Conservation (phyloP, 2,113 vertebrate genomes). For the Peromyscus polionotus region DNA sequence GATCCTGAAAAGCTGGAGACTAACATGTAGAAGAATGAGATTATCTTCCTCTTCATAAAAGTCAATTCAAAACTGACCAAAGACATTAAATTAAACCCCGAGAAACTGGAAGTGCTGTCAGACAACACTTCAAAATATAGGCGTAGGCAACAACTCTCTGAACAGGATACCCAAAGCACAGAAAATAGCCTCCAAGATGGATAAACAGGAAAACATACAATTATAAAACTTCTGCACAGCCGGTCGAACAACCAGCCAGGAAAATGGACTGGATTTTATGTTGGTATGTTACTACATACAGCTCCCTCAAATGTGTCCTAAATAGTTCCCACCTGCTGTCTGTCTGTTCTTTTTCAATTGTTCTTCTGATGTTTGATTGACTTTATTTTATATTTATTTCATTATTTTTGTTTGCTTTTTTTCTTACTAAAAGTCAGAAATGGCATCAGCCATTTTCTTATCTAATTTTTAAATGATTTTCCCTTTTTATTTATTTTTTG, state of each 20-base stretch:
- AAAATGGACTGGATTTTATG: neutral
- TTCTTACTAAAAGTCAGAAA: conserved; percentile 8
- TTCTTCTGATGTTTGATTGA: neutral
- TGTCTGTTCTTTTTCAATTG: neutral
- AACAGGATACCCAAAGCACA: neutral
- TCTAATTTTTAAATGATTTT: neutral
- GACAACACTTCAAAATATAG: neutral
- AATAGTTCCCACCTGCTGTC: neutral
- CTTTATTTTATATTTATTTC: neutral
- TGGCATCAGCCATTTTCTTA: neutral
- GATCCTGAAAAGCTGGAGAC: neutral
- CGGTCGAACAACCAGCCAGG: neutral
- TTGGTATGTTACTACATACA: neutral
- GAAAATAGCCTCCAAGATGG: neutral
- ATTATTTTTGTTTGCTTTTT: neutral
- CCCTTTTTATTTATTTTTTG: neutral
- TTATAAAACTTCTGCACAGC: neutral
- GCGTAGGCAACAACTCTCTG: neutral
- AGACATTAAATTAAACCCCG: neutral
- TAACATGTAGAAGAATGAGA: neutral
- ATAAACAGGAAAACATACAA: neutral
- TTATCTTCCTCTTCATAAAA: neutral
- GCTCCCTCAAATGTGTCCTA: neutral
- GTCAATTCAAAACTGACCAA: neutral
- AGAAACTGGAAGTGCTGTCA: neutral